Percentiles rank a stretch among this genome's conserved stretches.
phyloP scores from a whole-genome alignment of 2,113 vertebrate genomes.

The Chauna torquata region DNA sequence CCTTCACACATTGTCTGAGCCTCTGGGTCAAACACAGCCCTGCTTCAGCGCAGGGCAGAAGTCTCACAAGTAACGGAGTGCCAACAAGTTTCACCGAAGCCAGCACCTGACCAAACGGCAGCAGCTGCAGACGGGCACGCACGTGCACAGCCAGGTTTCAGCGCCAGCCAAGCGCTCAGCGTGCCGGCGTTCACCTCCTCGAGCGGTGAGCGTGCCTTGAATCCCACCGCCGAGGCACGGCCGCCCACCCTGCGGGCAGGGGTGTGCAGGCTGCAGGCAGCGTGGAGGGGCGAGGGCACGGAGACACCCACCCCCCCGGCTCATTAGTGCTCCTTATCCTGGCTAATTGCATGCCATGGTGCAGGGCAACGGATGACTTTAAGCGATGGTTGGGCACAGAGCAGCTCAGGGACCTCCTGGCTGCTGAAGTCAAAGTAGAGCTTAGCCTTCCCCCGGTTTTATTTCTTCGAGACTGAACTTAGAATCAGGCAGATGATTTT shows the following conservation, averaged over 20 bases:
- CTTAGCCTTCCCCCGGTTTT: not conserved
- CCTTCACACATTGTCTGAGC: not conserved
- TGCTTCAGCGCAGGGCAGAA: not conserved
- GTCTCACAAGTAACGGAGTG: not conserved
- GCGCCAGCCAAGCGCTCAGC: not conserved
- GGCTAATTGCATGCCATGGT: not conserved
- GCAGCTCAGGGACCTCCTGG: not conserved
- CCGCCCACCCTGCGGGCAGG: accelerated
- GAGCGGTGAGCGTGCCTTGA: not conserved
- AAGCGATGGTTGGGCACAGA: not conserved
- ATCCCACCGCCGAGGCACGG: not conserved
- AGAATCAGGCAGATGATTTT: not conserved
- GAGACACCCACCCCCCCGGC: not conserved
- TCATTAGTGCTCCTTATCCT: not conserved
- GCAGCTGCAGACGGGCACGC: accelerated
- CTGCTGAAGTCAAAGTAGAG: not conserved
- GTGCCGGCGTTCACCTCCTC: accelerated
- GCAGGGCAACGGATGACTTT: not conserved
- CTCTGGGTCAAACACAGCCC: not conserved
- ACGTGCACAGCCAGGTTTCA: not conserved
- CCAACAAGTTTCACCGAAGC: not conserved
- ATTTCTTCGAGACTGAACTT: not conserved
- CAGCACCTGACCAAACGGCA: not conserved
- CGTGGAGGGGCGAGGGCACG: not conserved
- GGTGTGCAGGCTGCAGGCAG: not conserved